phyloP scores from a whole-genome alignment of 2,113 vertebrate species.

The Rhodinocichla rosea region DNA sequence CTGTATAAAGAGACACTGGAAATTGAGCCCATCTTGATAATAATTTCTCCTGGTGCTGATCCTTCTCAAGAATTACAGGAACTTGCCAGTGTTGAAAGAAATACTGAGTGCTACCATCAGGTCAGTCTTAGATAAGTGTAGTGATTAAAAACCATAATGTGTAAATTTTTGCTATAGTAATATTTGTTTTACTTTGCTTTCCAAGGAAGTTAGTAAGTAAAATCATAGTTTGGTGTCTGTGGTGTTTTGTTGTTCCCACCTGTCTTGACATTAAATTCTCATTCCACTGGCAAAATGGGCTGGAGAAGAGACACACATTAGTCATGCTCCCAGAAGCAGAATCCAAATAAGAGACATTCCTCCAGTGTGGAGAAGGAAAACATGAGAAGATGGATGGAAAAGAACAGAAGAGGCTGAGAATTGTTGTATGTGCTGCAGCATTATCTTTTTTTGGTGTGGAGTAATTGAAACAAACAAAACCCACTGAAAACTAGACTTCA shows the following conservation, averaged over 20 bases:
- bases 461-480: background rate
- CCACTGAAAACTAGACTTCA: background rate
- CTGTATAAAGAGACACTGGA: constrained; percentile 89
- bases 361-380: background rate
- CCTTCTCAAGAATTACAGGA: constrained; percentile 96
- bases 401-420: background rate
- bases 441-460: background rate
- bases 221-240: background rate
- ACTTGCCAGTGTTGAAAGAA: constrained; percentile 84
- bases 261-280: background rate
- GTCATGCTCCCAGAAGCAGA: background rate
- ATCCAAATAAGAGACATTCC: background rate
- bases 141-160: background rate
- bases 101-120: constrained; percentile 88
- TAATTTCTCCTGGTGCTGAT: constrained; percentile 96
- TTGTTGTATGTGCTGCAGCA: background rate
- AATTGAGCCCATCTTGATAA: constrained; percentile 90
- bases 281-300: background rate
- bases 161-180: background rate
- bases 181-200: background rate
- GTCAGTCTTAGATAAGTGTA: constrained; percentile 38
- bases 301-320: background rate
- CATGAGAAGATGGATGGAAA: background rate
- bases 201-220: background rate
- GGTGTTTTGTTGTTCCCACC: background rate